phyloP scores from a whole-genome alignment of 2,113 vertebrate species.

The Astur gentilis region DNA sequence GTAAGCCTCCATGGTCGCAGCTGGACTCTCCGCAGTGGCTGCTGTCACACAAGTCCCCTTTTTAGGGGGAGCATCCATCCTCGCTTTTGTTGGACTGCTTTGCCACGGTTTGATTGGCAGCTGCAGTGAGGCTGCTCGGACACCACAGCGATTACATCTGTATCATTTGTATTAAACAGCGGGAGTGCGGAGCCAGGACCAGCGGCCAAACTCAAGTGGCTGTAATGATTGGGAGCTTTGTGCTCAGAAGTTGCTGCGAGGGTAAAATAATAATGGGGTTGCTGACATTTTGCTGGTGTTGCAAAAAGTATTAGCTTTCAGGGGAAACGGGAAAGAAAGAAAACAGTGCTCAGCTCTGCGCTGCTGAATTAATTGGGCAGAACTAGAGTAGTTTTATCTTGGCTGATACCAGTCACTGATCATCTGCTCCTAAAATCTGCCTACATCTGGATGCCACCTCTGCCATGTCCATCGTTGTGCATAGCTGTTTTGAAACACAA shows the following conservation, averaged over 20 bases:
- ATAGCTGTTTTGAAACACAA: background rate
- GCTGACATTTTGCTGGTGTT: background rate
- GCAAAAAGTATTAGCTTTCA: background rate
- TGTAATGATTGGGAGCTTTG: background rate
- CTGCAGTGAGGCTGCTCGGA: background rate
- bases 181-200: background rate
- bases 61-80: background rate
- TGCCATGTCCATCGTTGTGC: fast-evolving
- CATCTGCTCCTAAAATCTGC: background rate
- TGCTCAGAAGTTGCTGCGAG: background rate
- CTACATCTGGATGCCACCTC: background rate
- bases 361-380: background rate
- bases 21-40: background rate
- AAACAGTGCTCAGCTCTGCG: background rate
- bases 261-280: background rate
- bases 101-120: background rate
- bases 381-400: background rate
- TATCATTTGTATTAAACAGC: background rate
- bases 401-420: background rate
- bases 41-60: background rate
- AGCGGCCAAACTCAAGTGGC: background rate
- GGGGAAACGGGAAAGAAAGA: background rate
- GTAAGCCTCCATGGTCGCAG: background rate
- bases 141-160: background rate
- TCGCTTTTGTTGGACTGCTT: background rate